These are phyloP conservation scores for Candoia aspera DNA, from an alignment of 2,113 vertebrate genomes.

Conservation along the genomic window DNA sequence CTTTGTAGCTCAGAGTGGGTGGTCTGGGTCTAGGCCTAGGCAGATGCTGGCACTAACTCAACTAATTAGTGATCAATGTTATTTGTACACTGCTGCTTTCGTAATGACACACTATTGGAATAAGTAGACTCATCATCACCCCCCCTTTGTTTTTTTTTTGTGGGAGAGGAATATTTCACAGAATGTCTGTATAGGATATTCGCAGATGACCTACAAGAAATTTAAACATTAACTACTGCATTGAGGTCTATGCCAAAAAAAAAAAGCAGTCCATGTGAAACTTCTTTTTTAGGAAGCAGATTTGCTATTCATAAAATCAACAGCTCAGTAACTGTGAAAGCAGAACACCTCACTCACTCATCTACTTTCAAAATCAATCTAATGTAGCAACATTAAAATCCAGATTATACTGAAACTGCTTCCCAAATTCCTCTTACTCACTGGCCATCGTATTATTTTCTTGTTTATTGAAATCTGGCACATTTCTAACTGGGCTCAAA, in stretches of 20 bases:
- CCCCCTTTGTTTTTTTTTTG: background rate
- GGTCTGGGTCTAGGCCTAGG: background rate
- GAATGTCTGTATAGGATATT: background rate
- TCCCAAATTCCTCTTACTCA: background rate
- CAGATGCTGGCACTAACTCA: background rate
- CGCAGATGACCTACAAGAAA: background rate
- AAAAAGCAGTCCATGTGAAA: background rate
- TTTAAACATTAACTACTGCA: background rate
- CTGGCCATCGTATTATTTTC: background rate
- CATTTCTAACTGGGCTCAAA: background rate
- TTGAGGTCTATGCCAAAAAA: background rate
- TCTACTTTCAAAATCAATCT: background rate
- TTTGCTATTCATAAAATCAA: background rate
- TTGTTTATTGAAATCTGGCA: background rate
- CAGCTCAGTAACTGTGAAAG: background rate
- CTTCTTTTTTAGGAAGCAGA: background rate
- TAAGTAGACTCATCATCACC: background rate
- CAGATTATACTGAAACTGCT: background rate
- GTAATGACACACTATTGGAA: background rate
- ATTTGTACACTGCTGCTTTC: background rate
- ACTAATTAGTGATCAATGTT: background rate
- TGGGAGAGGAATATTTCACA: rapidly evolving
- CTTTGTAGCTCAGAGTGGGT: background rate
- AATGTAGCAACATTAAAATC: background rate
- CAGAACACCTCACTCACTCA: background rate